Percentiles rank a stretch among this genome's conserved stretches.
phyloP scores from a whole-genome alignment of 2,113 vertebrate species.

The Chrysochloris asiatica region DNA sequence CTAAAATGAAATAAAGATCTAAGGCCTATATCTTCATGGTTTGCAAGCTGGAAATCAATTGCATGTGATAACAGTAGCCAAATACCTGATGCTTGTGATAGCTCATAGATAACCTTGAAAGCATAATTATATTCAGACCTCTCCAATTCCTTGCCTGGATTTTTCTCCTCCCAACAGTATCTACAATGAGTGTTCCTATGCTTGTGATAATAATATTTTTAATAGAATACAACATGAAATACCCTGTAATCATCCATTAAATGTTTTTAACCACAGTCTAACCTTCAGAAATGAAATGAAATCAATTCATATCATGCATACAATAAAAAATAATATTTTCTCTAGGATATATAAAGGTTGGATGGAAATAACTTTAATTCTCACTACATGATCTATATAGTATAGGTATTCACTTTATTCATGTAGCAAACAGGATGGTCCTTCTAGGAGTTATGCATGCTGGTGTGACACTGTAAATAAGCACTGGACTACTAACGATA shows the following conservation, averaged over 20 bases:
- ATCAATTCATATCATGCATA: background rate
- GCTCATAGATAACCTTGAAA: background rate
- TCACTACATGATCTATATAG: too few relatives aligned
- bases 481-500: too few relatives aligned
- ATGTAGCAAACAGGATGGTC: too few relatives aligned
- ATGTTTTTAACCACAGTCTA: background rate
- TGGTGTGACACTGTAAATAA: too few relatives aligned
- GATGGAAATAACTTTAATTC: background rate
- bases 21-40: constrained; percentile 50
- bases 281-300: constrained; percentile 11
- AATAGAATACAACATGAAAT: background rate
- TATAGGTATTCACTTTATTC: too few relatives aligned
- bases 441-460: too few relatives aligned
- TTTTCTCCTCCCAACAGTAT: background rate
- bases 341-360: background rate
- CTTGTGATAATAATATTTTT: background rate
- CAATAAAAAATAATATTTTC: background rate
- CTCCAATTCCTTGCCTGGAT: background rate
- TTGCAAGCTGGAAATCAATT: constrained; percentile 41
- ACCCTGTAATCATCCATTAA: background rate
- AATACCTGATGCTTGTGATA: background rate
- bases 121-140: background rate
- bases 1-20: constrained; percentile 23
- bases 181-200: background rate
- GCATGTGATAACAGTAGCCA: background rate